Evolutionary conservation across 2,888 invertebrate genomes (phyloP).

Genomic region (Drosophila mettleri): DNA sequence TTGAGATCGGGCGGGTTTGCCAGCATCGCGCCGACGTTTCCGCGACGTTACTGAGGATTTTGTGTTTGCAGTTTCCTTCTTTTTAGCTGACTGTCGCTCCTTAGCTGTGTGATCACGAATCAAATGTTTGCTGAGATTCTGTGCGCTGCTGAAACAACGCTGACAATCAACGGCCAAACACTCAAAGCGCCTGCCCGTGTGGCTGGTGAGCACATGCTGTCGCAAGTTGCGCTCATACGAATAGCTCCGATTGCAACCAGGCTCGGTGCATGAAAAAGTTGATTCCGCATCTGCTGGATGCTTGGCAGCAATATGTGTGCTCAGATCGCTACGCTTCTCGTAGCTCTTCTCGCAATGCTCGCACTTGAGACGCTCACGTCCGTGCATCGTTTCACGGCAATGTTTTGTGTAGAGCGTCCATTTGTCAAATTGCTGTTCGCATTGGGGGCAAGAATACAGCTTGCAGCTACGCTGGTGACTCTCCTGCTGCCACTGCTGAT

Average conservation of each 20-base stretch:
- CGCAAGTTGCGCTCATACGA: slow-evolving; percentile 86
- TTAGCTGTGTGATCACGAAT: slow-evolving; percentile 57
- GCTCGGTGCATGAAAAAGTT: slow-evolving; percentile 79
- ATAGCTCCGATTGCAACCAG: slow-evolving; percentile 85
- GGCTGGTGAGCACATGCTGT: slow-evolving; percentile 86
- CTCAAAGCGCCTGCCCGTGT: slow-evolving; percentile 85
- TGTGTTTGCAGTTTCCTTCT: slow-evolving; percentile 1
- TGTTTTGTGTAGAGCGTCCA: slow-evolving; percentile 78
- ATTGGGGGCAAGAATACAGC: slow-evolving; percentile 84
- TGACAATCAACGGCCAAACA: slow-evolving; percentile 83
- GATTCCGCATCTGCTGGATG: slow-evolving; percentile 63
- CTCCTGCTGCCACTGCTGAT: slow-evolving; percentile 85
- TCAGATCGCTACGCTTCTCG: slow-evolving; percentile 85
- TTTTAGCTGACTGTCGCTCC: neutral
- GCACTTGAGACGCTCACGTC: slow-evolving; percentile 86
- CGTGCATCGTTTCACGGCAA: slow-evolving; percentile 78
- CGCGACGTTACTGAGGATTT: slow-evolving; percentile 30
- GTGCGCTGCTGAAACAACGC: slow-evolving; percentile 74
- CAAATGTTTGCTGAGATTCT: slow-evolving; percentile 75
- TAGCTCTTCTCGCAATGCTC: slow-evolving; percentile 86
- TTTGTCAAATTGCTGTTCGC: slow-evolving; percentile 82
- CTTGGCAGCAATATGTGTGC: slow-evolving; percentile 84
- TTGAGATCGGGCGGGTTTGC: slow-evolving; percentile 69
- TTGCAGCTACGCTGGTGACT: slow-evolving; percentile 85
- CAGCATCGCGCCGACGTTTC: slow-evolving; percentile 80